Percentiles rank a stretch among this genome's conserved stretches.
phyloP scores from a whole-genome alignment of 2,797 vertebrate genomes.

The Spinibarbus caldwelli region DNA sequence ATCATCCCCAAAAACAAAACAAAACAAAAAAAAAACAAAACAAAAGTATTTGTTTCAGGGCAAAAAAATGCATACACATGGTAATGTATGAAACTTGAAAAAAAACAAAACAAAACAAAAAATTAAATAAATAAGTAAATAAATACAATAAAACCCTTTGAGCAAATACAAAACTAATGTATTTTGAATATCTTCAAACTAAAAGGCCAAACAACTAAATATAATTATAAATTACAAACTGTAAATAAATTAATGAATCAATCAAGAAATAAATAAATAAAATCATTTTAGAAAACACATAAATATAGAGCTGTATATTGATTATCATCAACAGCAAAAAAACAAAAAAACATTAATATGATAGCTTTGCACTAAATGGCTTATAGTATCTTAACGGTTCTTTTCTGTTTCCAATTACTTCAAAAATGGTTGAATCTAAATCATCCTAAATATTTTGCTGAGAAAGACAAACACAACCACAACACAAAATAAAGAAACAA shows the following conservation, averaged over 20 bases:
- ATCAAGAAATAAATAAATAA: not conserved
- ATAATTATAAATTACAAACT: too few relatives aligned
- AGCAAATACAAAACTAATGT: not conserved
- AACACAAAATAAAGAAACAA: not conserved
- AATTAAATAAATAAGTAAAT: not conserved
- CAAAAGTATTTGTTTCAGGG: too few relatives aligned
- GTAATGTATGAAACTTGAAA: not conserved
- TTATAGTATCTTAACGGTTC: not conserved
- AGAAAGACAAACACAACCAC: not conserved
- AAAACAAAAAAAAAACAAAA: too few relatives aligned
- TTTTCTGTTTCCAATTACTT: not conserved
- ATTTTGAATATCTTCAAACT: not conserved
- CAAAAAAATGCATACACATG: not conserved
- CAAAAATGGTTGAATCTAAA: not conserved
- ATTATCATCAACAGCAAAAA: not conserved
- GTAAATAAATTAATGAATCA: not conserved
- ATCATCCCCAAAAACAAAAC: not conserved
- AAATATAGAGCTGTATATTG: not conserved
- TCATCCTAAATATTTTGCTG: not conserved
- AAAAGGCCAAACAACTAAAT: too few relatives aligned
- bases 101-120: too few relatives aligned
- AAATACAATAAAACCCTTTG: not conserved
- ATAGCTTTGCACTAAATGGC: not conserved
- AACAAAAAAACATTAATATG: not conserved
- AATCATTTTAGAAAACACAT: not conserved